Evolutionary conservation across 2,797 vertebrate species (phyloP).

Genomic region (Clarias pachynema): DNA sequence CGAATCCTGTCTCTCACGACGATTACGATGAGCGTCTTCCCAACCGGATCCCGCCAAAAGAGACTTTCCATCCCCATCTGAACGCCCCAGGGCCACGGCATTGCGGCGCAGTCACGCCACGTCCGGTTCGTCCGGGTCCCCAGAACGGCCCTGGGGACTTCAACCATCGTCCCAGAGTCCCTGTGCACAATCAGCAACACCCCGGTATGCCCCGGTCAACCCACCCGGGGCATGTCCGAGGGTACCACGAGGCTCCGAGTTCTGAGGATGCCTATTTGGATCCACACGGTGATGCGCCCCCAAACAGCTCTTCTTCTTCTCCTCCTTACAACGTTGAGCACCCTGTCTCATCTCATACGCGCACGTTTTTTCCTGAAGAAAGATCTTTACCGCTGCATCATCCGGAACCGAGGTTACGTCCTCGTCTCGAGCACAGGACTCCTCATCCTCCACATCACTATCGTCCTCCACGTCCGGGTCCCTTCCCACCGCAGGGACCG

Average conservation of each 20-base stretch:
- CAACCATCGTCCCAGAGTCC: conserved; percentile 67
- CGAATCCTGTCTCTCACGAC: conserved; percentile 19
- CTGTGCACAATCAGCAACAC: conserved; percentile 47
- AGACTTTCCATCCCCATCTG: conserved; percentile 37
- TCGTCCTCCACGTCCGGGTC: conserved; percentile 65
- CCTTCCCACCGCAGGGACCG: conserved; percentile 55
- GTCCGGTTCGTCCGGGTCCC: conserved; percentile 26
- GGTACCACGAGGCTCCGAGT: conserved; percentile 62
- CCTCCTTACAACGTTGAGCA: conserved; percentile 62
- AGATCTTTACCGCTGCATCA: conserved; percentile 65
- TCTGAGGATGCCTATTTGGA: conserved; percentile 64
- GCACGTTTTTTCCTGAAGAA: conserved; percentile 63
- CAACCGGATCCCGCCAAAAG: conserved; percentile 30
- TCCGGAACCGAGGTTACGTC: conserved; percentile 57
- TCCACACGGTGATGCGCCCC: conserved; percentile 69
- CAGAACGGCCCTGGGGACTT: conserved; percentile 38
- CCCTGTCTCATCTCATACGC: conserved; percentile 63
- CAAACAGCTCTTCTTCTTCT: conserved; percentile 59
- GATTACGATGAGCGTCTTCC: conserved; percentile 41
- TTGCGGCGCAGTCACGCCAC: conserved; percentile 21
- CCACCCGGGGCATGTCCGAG: conserved; percentile 44
- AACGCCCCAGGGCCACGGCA: conserved; percentile 13
- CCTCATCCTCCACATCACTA: conserved; percentile 65
- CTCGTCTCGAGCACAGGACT: conserved; percentile 62
- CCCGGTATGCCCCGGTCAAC: conserved; percentile 53